These are phyloP conservation scores for Falco columbarius DNA, from an alignment of 2,797 vertebrate species.

Conservation along the genomic window DNA sequence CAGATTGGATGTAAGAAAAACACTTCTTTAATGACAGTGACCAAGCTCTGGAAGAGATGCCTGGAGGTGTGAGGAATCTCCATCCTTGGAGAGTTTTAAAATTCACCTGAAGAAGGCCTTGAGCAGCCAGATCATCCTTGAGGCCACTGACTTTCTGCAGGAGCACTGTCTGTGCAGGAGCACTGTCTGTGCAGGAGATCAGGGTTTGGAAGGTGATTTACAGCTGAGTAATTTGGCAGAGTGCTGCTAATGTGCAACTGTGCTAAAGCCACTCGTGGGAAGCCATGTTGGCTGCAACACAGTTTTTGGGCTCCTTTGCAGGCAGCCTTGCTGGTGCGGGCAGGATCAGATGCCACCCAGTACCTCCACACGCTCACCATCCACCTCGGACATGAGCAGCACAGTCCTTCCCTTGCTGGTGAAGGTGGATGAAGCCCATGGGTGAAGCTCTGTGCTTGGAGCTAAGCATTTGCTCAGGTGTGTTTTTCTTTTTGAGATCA, in stretches of 20 bases:
- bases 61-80: neutral
- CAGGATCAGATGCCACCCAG: neutral
- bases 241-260: neutral
- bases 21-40: neutral
- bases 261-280: neutral
- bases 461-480: neutral
- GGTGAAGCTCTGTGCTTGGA: neutral
- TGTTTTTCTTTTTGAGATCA: neutral
- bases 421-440: accelerated
- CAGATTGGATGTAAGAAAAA: neutral
- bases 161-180: neutral
- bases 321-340: accelerated
- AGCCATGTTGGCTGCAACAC: neutral
- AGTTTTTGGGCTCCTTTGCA: neutral
- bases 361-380: accelerated
- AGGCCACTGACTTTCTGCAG: neutral
- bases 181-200: neutral
- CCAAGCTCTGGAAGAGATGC: neutral
- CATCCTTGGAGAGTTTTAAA: neutral
- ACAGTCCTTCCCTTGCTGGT: no score
- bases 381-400: accelerated
- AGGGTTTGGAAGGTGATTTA: neutral
- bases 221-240: neutral
- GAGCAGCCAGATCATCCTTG: neutral
- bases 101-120: neutral